Conservation (phyloP, 2,113 vertebrate genomes). For the Etia nguti region DNA sequence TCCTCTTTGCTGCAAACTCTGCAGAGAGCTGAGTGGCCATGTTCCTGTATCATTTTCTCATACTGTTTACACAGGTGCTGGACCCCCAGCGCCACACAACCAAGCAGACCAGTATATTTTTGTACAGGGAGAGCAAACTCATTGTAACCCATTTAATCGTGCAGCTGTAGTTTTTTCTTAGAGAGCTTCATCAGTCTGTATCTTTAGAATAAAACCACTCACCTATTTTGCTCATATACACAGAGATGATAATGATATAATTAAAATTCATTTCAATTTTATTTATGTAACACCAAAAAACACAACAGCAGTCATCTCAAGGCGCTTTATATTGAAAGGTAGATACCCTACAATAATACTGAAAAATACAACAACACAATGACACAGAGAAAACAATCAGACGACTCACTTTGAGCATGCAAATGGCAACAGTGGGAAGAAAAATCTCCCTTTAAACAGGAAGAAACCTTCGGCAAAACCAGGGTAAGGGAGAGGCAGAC, state of each 20-base stretch:
- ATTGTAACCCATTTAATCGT: neutral
- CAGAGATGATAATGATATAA: neutral
- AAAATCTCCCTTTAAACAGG: neutral
- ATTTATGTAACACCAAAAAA: neutral
- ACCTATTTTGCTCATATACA: neutral
- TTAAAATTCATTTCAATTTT: neutral
- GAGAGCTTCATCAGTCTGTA: neutral
- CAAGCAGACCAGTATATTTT: neutral
- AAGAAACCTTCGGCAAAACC: neutral
- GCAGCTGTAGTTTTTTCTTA: neutral
- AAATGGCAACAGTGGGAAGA: neutral
- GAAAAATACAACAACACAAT: neutral
- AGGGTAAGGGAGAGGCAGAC: neutral
- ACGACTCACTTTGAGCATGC: neutral
- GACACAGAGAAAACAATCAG: neutral
- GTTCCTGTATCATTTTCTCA: slow-evolving; percentile 23
- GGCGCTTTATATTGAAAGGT: neutral
- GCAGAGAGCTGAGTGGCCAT: neutral
- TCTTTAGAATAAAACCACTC: neutral
- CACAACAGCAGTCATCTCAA: accelerated
- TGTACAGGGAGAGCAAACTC: slow-evolving; percentile 2
- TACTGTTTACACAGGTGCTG: slow-evolving; percentile 54
- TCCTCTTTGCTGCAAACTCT: neutral
- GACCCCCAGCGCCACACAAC: neutral
- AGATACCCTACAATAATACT: neutral